phyloP scores from a whole-genome alignment of 1,140 invertebrate species.

The Sipha flava region DNA sequence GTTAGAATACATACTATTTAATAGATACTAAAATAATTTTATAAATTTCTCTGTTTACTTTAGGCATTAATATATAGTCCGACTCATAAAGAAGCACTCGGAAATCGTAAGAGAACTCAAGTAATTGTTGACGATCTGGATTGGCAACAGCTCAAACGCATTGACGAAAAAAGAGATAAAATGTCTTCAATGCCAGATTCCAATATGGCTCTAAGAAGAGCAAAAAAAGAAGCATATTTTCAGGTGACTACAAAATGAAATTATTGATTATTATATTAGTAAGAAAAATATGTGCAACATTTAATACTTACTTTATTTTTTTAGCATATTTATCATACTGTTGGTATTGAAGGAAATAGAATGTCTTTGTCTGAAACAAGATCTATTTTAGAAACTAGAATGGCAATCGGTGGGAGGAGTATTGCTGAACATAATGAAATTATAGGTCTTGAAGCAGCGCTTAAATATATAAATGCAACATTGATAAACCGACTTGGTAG shows the following conservation, averaged over 20 bases:
- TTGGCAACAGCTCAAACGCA: conserved; percentile 61
- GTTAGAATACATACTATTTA: not conserved
- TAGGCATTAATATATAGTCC: conserved; percentile 75
- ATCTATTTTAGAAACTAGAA: conserved; percentile 83
- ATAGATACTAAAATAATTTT: not conserved
- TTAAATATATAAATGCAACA: conserved; percentile 92
- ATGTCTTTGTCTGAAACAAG: conserved; percentile 89
- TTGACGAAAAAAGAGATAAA: conserved; percentile 77
- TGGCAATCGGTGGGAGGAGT: conserved; percentile 88
- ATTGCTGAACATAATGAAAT: conserved; percentile 96
- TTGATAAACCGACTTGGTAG: conserved; percentile 63
- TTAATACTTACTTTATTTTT: conserved; percentile 20
- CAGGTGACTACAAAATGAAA: conserved; percentile 36
- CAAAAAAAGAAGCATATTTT: conserved; percentile 91
- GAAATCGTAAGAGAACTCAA: conserved; percentile 72
- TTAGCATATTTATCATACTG: conserved; percentile 93
- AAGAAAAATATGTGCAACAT: no score
- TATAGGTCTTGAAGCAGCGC: conserved; percentile 82
- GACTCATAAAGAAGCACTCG: conserved; percentile 66
- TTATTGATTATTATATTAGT: not conserved
- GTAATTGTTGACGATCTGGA: conserved; percentile 87
- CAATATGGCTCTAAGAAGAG: conserved; percentile 66
- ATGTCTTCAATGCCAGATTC: conserved; percentile 72
- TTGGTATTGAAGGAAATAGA: conserved; percentile 95
- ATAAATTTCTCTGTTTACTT: conserved; percentile 37